phyloP scores from a whole-genome alignment of 2,888 invertebrate species.

The Nebria salina region DNA sequence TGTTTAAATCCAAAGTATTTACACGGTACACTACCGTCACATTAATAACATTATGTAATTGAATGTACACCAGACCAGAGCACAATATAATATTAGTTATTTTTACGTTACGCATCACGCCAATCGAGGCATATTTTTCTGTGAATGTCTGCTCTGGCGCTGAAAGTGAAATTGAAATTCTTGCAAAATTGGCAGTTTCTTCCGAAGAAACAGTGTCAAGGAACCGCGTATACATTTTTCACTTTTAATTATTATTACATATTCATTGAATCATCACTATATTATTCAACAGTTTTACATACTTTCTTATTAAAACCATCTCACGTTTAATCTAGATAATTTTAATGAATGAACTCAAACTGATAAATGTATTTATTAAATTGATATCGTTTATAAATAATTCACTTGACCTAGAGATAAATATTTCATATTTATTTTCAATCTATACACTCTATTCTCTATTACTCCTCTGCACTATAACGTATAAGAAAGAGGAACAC shows the following conservation, averaged over 20 bases:
- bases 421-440: too few species aligned
- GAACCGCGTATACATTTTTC: slow-evolving; percentile 29
- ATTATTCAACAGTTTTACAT: slow-evolving; percentile 1
- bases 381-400: neutral
- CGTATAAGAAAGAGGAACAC: too few species aligned
- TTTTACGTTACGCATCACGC: slow-evolving; percentile 30
- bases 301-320: neutral
- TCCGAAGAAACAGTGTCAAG: slow-evolving; percentile 34
- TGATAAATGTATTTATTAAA: neutral
- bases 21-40: slow-evolving; percentile 9
- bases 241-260: slow-evolving; percentile 27
- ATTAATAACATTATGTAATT: slow-evolving; percentile 30
- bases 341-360: neutral
- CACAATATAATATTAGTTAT: slow-evolving; percentile 28
- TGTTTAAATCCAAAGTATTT: neutral
- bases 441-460: too few species aligned
- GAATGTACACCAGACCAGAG: neutral
- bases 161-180: slow-evolving; percentile 45
- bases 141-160: slow-evolving; percentile 24
- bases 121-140: slow-evolving; percentile 21
- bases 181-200: slow-evolving; percentile 44
- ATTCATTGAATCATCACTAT: neutral
- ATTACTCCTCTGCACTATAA: too few species aligned
- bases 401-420: too few species aligned
- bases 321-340: neutral